Evolutionary conservation across 2,797 vertebrate genomes (phyloP).

Genomic region (Myotis pilosus): DNA sequence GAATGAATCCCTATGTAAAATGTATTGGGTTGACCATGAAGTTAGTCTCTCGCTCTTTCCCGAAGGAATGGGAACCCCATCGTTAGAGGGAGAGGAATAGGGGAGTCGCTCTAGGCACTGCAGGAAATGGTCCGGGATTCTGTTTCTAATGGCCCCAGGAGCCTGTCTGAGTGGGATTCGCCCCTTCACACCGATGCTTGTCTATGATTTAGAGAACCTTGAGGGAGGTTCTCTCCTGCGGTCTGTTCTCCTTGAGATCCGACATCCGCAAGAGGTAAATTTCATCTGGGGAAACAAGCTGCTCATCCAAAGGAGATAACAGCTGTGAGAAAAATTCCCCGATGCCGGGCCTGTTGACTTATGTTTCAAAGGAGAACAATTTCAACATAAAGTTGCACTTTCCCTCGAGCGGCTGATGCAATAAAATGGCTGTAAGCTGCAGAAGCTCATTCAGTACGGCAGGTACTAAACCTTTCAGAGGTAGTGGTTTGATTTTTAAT

Average conservation of each 20-base stretch:
- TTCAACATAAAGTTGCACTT: conserved; percentile 75
- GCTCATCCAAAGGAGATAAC: conserved; percentile 50
- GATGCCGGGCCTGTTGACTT: conserved; percentile 70
- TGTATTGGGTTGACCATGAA: not conserved
- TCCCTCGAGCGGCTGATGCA: conserved; percentile 80
- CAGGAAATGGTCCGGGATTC: not conserved
- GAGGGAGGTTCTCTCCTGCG: not conserved
- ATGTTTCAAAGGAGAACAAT: conserved; percentile 82
- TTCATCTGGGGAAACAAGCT: conserved; percentile 46
- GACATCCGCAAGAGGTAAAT: conserved; percentile 47
- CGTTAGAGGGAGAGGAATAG: not conserved
- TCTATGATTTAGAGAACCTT: conserved; percentile 55
- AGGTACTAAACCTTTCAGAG: conserved; percentile 85
- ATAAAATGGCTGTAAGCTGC: conserved; percentile 83
- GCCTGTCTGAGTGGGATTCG: not conserved
- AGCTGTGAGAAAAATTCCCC: conserved; percentile 52
- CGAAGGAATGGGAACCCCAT: not conserved
- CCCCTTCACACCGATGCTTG: conserved; percentile 40
- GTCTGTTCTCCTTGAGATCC: conserved; percentile 56
- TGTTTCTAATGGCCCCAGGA: not conserved
- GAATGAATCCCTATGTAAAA: conserved; percentile 13
- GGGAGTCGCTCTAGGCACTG: not conserved
- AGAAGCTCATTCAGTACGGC: conserved; percentile 80
- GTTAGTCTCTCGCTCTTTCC: not conserved
- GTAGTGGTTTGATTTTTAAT: conserved; percentile 87